phyloP scores from a whole-genome alignment of 1,140 invertebrate genomes.

The Eufriesea mexicana region DNA sequence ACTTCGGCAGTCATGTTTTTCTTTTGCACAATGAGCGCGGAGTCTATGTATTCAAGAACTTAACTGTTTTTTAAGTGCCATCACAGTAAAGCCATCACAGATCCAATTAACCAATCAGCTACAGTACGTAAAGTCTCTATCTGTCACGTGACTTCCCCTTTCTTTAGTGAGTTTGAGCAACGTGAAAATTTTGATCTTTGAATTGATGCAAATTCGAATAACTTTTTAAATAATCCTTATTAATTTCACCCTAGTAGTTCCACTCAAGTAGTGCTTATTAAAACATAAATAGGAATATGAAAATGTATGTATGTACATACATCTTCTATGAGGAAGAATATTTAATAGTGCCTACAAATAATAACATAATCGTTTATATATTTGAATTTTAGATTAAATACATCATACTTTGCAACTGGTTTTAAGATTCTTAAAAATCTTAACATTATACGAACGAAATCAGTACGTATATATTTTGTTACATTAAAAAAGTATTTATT shows the following conservation, averaged over 20 bases:
- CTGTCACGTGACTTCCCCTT: background rate
- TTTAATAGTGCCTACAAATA: background rate
- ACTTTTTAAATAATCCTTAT: background rate
- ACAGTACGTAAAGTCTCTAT: background rate
- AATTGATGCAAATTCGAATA: background rate
- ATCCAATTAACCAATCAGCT: constrained; percentile 19
- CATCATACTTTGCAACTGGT: background rate
- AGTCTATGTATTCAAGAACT: background rate
- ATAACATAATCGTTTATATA: constrained; percentile 1
- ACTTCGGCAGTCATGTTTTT: constrained; percentile 29
- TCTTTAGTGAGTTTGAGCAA: background rate
- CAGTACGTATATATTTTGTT: constrained; percentile 1
- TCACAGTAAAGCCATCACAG: constrained; percentile 10
- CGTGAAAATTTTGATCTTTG: background rate
- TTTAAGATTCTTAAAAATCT: background rate
- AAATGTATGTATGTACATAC: background rate
- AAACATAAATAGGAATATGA: background rate
- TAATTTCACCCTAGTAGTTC: background rate
- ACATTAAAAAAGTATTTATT: constrained; percentile 5
- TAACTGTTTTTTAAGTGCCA: background rate
- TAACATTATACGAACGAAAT: background rate
- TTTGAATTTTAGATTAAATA: background rate
- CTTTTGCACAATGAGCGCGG: background rate
- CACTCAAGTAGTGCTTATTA: background rate
- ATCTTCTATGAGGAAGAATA: background rate